These are phyloP conservation scores for Cephus pygmeus DNA, from an alignment of 2,888 invertebrate genomes.

Conservation along the genomic window DNA sequence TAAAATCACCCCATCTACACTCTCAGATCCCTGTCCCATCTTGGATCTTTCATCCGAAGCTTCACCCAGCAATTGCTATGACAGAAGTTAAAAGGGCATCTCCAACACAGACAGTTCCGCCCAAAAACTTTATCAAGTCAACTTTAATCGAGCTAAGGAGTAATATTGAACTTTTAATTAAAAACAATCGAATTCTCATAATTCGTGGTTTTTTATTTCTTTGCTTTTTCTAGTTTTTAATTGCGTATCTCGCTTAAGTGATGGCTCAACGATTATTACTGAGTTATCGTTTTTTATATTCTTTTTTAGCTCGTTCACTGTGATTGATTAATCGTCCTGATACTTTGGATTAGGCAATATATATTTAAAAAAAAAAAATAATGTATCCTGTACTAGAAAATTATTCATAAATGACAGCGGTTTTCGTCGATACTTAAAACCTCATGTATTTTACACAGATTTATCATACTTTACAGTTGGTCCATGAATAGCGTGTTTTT, in stretches of 20 bases:
- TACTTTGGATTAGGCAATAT: neutral
- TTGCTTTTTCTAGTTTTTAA: neutral
- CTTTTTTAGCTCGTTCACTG: neutral
- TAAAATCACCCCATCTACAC: neutral
- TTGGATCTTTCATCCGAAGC: too few species aligned
- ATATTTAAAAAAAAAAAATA: neutral
- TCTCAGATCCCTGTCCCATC: neutral
- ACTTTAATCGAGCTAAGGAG: neutral
- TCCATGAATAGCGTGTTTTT: neutral
- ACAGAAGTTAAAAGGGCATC: neutral
- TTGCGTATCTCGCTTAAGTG: neutral
- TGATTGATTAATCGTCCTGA: neutral
- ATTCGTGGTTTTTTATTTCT: neutral
- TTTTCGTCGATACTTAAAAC: neutral
- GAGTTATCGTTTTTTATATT: neutral
- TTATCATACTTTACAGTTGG: neutral
- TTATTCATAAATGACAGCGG: neutral
- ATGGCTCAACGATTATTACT: neutral
- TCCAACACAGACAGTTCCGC: neutral
- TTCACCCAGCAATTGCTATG: too few species aligned
- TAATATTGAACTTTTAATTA: neutral
- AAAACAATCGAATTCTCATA: neutral
- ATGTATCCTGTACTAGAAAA: neutral
- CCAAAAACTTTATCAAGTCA: neutral
- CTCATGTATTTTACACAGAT: neutral